A percentile compares a stretch with the other conserved stretches of the same genome.
These are phyloP conservation scores for Drosophila atripex DNA, from an alignment of 2,888 invertebrate species.

Conservation along the genomic window DNA sequence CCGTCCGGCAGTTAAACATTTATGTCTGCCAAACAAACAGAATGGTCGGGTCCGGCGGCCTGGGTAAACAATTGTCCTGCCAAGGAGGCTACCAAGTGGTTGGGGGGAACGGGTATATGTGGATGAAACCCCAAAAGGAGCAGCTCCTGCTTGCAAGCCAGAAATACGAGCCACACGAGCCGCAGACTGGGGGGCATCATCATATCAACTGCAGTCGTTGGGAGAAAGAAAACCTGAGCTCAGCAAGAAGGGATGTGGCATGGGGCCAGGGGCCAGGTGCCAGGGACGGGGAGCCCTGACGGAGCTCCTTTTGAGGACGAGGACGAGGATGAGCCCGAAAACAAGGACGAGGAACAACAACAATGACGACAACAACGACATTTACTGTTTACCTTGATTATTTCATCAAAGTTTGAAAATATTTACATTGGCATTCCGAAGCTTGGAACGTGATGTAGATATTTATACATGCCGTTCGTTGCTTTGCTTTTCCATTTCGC, in stretches of 20 bases:
- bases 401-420: constrained; percentile 77
- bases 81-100: neutral
- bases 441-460: constrained; percentile 77
- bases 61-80: constrained; percentile 26
- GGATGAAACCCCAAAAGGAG: constrained; percentile 23
- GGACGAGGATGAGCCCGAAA: neutral
- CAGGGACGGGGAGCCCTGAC: neutral
- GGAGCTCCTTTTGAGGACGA: neutral
- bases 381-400: constrained; percentile 77
- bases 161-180: constrained; percentile 32
- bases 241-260: constrained; percentile 1
- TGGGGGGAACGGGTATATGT: neutral
- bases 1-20: constrained; percentile 63
- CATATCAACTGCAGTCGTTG: constrained; percentile 2
- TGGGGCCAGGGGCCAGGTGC: neutral
- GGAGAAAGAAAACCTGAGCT: constrained; percentile 6
- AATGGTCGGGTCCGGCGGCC: constrained; percentile 23
- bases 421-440: constrained; percentile 75
- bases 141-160: constrained; percentile 33
- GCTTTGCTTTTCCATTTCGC: constrained; percentile 15
- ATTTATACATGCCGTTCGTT: constrained; percentile 68
- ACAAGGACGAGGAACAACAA: constrained; percentile 31
- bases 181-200: constrained; percentile 18
- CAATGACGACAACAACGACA: constrained; percentile 60
- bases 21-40: constrained; percentile 65